Conservation (phyloP, 2,113 vertebrate genomes). For the Pomatostomus ruficeps region DNA sequence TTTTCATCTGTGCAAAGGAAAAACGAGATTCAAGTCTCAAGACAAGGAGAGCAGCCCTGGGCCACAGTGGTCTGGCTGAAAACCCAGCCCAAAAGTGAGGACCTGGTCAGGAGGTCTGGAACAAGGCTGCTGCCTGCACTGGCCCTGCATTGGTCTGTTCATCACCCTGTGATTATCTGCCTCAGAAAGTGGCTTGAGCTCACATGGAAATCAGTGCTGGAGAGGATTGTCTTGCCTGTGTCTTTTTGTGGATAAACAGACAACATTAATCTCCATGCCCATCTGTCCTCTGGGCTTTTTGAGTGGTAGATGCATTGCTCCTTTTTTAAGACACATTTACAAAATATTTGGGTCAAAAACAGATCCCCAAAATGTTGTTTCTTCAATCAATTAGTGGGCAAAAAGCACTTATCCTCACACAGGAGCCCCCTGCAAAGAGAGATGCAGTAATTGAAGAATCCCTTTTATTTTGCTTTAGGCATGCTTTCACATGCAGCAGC, state of each 20-base stretch:
- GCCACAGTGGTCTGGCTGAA: neutral
- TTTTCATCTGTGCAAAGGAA: neutral
- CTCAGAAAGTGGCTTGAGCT: neutral
- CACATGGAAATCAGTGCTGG: neutral
- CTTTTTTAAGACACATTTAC: accelerated
- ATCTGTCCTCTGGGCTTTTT: neutral
- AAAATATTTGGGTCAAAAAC: neutral
- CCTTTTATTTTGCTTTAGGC: neutral
- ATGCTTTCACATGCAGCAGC: neutral
- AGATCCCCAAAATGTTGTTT: neutral
- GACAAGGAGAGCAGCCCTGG: neutral
- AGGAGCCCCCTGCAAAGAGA: neutral
- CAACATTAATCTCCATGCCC: neutral
- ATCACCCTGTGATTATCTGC: neutral
- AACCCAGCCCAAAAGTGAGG: neutral
- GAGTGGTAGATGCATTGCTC: neutral
- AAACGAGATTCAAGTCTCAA: neutral
- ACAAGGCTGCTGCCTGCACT: neutral
- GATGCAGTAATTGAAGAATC: neutral
- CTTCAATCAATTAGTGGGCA: neutral
- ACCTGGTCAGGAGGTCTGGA: neutral
- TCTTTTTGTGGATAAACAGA: neutral
- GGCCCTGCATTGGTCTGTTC: neutral
- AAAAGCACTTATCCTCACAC: neutral
- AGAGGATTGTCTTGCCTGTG: neutral